Evolutionary conservation across 2,888 invertebrate species (phyloP), one percentile per base, ranked within the genome.

Genomic region (Caprella mutica): DNA sequence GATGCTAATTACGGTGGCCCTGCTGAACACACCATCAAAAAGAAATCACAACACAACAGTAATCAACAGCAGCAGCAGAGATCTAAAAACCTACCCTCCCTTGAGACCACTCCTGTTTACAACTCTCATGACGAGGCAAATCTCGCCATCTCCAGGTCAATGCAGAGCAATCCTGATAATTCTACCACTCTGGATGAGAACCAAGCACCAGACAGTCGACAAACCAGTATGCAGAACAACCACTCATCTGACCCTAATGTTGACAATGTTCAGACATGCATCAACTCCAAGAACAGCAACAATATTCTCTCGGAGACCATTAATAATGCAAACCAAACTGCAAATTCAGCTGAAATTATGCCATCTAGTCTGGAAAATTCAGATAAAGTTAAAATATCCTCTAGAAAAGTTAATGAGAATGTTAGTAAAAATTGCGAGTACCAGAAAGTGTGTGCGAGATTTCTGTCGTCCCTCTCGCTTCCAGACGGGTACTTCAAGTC

Each of bases 371-470:
- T n/a, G n/a, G n/a, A n/a, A n/a, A n/a, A n/a, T n/a, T n/a, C n/a
- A n/a, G n/a, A n/a, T n/a, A n/a, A n/a, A n/a, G n/a, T n/a, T n/a
- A n/a, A n/a, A n/a, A n/a, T n/a, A n/a, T n/a, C n/a, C n/a, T n/a
- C n/a, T n/a, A n/a, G n/a, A n/a, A n/a, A n/a, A n/a, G n/a, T n/a
- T n/a, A n/a, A n/a, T n/a, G n/a, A n/a, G n/a, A n/a, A n/a, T n/a
- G n/a, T n/a, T n/a, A n/a, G n/a, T n/a, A 74, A 74, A 63, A 77
- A 77, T 62, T 84, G 84, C 73, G 78, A 79, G 69, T 83, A 83
- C 69, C 75, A 79, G 63, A 80, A 79, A 67, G 77, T 80, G 42
- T 83, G 83, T 68, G 69, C 75, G 30, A 75, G 79, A 54, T 78
- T 84, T 55, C 81, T 80, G 70, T 75, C 77, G 57, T 77, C 77